A percentile compares a stretch with the other conserved stretches of the same genome.
phyloP scores from a whole-genome alignment of 1,140 invertebrate genomes.

The Anastatus disparis region DNA sequence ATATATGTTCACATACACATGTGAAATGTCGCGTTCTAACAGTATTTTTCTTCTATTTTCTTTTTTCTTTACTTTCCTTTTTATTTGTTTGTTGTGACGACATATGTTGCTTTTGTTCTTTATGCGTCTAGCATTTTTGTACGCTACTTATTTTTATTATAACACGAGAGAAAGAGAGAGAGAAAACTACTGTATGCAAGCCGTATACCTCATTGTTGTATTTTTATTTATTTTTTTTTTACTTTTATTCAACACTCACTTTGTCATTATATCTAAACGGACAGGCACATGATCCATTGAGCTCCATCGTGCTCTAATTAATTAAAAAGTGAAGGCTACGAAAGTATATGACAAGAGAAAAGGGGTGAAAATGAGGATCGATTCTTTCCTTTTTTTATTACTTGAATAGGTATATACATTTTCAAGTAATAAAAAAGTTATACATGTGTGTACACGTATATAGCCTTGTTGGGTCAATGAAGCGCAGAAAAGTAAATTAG shows the following conservation, averaged over 20 bases:
- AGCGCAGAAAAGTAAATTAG: not conserved
- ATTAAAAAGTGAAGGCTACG: constrained; percentile 12
- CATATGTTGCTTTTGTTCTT: not conserved
- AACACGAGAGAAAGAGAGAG: not conserved
- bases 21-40: too few species aligned
- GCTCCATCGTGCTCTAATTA: constrained; percentile 26
- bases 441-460: too few species aligned
- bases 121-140: not conserved
- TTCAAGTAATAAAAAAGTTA: not conserved
- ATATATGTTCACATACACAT: too few species aligned
- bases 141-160: not conserved
- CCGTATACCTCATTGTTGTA: too few species aligned
- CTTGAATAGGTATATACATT: not conserved
- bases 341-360: not conserved
- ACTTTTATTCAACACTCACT: too few species aligned
- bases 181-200: not conserved
- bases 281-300: constrained; percentile 9
- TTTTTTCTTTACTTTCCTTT: too few species aligned
- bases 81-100: too few species aligned
- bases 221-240: too few species aligned
- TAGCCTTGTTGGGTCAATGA: not conserved
- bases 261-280: constrained; percentile 6
- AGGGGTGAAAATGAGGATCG: not conserved
- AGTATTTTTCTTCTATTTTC: too few species aligned
- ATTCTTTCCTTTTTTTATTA: too few species aligned